Evolutionary conservation across 2,797 vertebrate species (phyloP).

Genomic region (Avahi laniger): DNA sequence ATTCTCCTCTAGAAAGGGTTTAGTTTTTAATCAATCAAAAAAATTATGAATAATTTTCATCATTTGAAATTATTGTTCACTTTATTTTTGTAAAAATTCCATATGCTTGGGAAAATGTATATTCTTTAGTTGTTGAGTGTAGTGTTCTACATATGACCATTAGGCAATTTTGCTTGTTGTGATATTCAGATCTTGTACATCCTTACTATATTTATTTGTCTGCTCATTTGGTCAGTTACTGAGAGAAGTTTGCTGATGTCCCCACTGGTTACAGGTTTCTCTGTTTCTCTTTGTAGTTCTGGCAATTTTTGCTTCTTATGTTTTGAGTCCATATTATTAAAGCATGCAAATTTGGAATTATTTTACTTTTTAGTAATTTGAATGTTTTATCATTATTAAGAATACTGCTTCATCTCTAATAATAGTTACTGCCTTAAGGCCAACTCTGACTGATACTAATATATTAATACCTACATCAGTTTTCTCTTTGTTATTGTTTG

Average conservation of each 20-base stretch:
- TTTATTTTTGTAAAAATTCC: not conserved
- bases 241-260: not conserved
- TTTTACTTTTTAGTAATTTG: not conserved
- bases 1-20: conserved; percentile 25
- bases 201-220: not conserved
- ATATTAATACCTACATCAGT: not conserved
- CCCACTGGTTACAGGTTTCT: not conserved
- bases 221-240: not conserved
- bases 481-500: not conserved
- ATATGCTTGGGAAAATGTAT: not conserved
- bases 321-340: not conserved
- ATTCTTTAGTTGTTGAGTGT: not conserved
- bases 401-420: not conserved
- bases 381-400: not conserved
- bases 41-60: not conserved
- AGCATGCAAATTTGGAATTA: not conserved
- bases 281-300: conserved; percentile 1
- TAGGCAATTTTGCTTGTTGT: not conserved
- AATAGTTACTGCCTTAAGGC: not conserved
- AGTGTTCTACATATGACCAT: not conserved
- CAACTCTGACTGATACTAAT: not conserved
- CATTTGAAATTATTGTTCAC: conserved; percentile 2
- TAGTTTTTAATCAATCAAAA: conserved; percentile 11
- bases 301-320: not conserved
- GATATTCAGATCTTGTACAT: not conserved